phyloP scores from a whole-genome alignment of 1,140 invertebrate genomes.

The Sesamia nonagrioides region DNA sequence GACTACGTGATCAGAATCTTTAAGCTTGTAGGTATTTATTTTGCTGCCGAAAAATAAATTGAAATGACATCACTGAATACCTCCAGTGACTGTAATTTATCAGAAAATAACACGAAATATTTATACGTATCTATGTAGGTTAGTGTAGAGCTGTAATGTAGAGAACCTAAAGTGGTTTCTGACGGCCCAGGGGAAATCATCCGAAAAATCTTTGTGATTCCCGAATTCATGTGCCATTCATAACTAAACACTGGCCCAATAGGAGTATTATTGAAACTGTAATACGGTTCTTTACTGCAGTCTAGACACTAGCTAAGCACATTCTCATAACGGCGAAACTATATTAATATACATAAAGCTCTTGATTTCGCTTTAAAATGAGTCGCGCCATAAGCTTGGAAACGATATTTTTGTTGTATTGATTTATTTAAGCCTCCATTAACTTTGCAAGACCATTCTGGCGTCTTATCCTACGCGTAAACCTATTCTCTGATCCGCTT shows the following conservation, averaged over 20 bases:
- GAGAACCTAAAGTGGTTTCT: conserved; percentile 25
- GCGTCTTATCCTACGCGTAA: conserved; percentile 61
- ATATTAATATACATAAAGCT: background rate
- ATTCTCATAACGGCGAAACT: background rate
- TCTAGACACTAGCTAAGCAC: conserved; percentile 37
- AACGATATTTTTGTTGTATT: conserved; percentile 50
- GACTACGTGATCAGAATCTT: conserved; percentile 26
- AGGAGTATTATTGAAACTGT: background rate
- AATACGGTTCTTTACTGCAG: background rate
- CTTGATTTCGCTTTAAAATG: conserved; percentile 15
- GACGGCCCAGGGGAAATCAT: conserved; percentile 38
- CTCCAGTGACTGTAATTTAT: background rate
- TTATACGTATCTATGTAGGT: background rate
- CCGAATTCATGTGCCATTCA: conserved; percentile 13
- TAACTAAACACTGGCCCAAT: conserved; percentile 1
- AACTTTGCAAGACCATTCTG: conserved; percentile 57
- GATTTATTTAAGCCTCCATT: conserved; percentile 53
- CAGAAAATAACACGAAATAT: background rate
- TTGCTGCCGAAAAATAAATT: conserved; percentile 23
- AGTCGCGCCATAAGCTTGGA: background rate
- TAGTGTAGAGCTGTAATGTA: conserved; percentile 4
- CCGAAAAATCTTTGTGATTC: conserved; percentile 38
- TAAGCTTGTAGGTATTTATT: background rate
- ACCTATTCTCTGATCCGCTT: conserved; percentile 67
- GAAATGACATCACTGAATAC: conserved; percentile 1